Conservation (phyloP, 23 tunicate genomes). For the Diplosoma virens region DNA sequence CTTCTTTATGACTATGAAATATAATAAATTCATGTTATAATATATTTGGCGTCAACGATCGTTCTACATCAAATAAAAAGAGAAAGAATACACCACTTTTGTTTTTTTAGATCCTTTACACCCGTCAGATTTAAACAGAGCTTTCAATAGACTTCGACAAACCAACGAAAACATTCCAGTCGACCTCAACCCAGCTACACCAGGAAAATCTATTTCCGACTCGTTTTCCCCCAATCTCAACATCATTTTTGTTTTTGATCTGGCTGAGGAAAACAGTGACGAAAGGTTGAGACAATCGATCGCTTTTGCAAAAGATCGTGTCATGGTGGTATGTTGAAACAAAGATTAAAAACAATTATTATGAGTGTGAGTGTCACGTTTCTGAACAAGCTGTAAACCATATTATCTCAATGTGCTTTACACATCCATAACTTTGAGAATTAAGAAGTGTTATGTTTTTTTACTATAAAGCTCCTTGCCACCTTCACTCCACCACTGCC, state of each 20-base stretch:
- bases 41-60: no score
- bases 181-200: neutral
- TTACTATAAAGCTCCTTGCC: no score
- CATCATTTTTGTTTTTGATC: constrained; percentile 53
- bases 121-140: neutral
- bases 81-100: no score
- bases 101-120: neutral
- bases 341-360: no score
- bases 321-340: neutral
- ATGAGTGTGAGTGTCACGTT: no score
- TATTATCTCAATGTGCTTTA: no score
- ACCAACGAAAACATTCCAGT: neutral
- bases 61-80: no score
- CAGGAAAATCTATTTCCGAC: neutral
- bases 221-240: constrained; percentile 5
- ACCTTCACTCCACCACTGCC: no score
- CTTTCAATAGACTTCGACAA: neutral
- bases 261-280: constrained; percentile 18
- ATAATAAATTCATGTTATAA: no score
- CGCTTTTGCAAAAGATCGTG: constrained; percentile 7
- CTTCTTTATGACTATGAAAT: no score
- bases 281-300: neutral
- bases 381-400: no score
- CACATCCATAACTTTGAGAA: no score
- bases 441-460: neutral